Evolutionary conservation across 1,140 invertebrate species (phyloP), one percentile per base, ranked within the genome.

Genomic region (Eumaeus atala): DNA sequence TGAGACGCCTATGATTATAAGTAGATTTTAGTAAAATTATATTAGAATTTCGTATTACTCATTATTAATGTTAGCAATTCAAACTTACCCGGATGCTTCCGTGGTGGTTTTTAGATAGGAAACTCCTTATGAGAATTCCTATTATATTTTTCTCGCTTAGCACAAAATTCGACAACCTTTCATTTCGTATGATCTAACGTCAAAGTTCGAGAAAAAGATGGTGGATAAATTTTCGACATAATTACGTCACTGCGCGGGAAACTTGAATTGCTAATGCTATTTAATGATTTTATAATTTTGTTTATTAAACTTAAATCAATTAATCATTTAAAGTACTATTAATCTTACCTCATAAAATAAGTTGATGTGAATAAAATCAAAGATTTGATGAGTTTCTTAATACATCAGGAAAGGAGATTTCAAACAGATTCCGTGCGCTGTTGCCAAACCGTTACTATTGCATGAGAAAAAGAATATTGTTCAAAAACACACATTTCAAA

Each of bases 181-280:
- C 33, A 48, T 28, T 16, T 48, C 36, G 51, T 77, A 70, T 76
- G 69, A 86, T 77, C 74, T 69, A 69, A 58, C 58, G 74, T 70
- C 62, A 59, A 51, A 66, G 12, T 67, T 59, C 58, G 51, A 53
- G 56, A 62, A 72, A 74, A 84, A 83, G 64, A 83, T 82, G 76
- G 79, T 58, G 40, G 48, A 52, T 51, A 48, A 64, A 58, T 59
- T 59, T 56, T 55, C 56, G 44, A 56, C 33, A 40, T 59, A n/a
- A 78, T 86, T 84, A 84, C 80, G 80, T 86, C 83, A 86, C 69
- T 62, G 58, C 63, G 80, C 83, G 83, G 77, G 78, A 83, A 86
- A 80, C 61, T 80, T 69, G 72, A 84, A 77, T 49, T 59, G 60
- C 58, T 59, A 64, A 70, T 74, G 63, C 67, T 42, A 48, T 65